Percentiles rank a stretch among this genome's conserved stretches.
Conservation (phyloP, 1,140 invertebrate genomes). For the Trichonephila clavipes region DNA sequence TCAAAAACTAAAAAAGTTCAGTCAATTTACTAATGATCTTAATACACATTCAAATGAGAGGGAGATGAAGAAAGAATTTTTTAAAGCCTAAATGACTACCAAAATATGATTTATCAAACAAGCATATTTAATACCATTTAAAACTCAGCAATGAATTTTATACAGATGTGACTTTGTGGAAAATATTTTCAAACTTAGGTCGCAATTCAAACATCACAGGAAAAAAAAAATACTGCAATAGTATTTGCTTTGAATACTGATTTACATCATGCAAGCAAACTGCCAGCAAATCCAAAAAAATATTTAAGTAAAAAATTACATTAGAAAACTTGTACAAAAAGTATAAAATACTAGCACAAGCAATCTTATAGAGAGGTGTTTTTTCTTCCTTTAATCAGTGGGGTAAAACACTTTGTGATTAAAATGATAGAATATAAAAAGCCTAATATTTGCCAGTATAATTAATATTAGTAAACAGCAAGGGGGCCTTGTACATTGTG, state of each 20-base stretch:
- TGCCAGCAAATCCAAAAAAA: conserved; percentile 28
- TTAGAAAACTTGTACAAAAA: conserved; percentile 63
- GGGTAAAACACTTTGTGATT: conserved; percentile 1
- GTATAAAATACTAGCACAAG: conserved; percentile 55
- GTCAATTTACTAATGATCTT: background rate
- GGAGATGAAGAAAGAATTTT: no score
- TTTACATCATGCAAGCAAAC: background rate
- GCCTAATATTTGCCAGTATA: background rate
- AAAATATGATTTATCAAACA: conserved; percentile 1
- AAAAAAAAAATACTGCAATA: conserved; percentile 41
- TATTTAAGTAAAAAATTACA: conserved; percentile 58
- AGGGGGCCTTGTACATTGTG: background rate
- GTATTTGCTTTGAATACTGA: conserved; percentile 32
- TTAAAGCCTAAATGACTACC: no score
- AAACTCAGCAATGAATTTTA: background rate
- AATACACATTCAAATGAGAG: background rate
- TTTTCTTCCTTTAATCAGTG: background rate
- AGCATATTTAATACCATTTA: background rate
- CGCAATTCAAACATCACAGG: conserved; percentile 2
- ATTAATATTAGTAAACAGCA: background rate
- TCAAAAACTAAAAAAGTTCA: background rate
- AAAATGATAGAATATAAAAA: conserved; percentile 40
- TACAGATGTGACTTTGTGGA: background rate
- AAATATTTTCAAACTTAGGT: background rate
- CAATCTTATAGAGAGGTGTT: background rate